phyloP scores from a whole-genome alignment of 2,113 vertebrate genomes.

The Seriola dumerili region DNA sequence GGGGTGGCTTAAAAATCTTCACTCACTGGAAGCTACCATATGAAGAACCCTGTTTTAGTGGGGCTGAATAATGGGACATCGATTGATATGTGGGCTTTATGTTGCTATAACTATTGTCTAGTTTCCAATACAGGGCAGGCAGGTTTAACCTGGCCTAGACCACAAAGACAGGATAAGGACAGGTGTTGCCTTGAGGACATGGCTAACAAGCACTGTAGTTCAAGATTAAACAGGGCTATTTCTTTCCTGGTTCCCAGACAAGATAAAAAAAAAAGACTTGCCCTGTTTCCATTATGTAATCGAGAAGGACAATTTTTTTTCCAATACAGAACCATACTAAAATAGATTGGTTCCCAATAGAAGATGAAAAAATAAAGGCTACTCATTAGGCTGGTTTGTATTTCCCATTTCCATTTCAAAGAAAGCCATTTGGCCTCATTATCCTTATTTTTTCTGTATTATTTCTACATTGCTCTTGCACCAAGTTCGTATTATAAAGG shows the following conservation, averaged over 20 bases:
- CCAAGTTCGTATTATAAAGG: conserved; percentile 6
- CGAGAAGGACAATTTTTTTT: not conserved
- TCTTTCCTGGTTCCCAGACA: conserved; percentile 14
- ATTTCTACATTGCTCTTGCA: conserved; percentile 8
- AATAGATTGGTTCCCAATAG: conserved; percentile 19
- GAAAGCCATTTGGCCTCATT: conserved; percentile 44
- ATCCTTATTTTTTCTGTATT: conserved; percentile 18
- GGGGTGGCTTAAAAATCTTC: not conserved
- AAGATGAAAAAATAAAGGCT: conserved; percentile 38
- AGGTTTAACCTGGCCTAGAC: not conserved
- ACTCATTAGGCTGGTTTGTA: conserved; percentile 39
- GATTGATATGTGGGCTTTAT: not conserved
- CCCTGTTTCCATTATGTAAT: not conserved
- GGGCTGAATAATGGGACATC: not conserved
- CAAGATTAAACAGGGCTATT: conserved; percentile 7
- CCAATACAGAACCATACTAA: not conserved
- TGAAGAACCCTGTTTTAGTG: not conserved
- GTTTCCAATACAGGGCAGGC: not conserved
- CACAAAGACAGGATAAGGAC: not conserved
- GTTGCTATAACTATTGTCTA: not conserved
- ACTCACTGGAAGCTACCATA: not conserved
- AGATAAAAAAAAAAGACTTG: conserved; percentile 2
- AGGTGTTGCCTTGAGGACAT: conserved; percentile 21
- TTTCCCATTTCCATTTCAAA: conserved; percentile 46
- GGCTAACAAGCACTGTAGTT: not conserved